Evolutionary conservation across 2,113 vertebrate species (phyloP), one percentile per base, ranked within the genome.

Genomic region (Marmota monax): DNA sequence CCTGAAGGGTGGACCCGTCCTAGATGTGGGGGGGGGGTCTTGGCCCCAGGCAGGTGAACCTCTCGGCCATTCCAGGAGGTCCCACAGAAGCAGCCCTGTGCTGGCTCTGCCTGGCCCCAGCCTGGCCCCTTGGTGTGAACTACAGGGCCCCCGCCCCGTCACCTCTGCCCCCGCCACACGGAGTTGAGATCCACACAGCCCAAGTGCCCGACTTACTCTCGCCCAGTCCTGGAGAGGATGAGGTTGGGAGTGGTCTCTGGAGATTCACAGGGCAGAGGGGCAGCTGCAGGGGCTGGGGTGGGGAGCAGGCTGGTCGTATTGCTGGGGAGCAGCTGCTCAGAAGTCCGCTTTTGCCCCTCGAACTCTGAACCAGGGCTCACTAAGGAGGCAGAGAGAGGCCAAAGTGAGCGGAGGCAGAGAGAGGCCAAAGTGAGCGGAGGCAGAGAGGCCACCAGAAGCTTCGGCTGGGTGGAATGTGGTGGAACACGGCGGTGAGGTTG

Each of bases 191-290:
- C 7, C 5, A 0, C n/a, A 7, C 69, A 0, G 27, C 74, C 87
- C 29, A 6, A 7, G 63, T 25, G 20, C 14, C 27, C 0, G 0
- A 97, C 98, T 98, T 96, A 98, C 98, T 98, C 97, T 70, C 98
- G 95, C 16, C 76, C 93, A 4, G 92, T 92, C 85, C 97, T 96
- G 95, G 39, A 94, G 82, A 95, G 92, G 42, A 97, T 78, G 85
- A 96, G 51, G 96, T 25, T n/a, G 5, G 77, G 7, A 42, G 72
- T 14, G 56, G 78, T 90, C 77, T 92, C 95, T 13, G 76, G 4
- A 0, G 42, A 48, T n/a, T 34, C 72, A 0, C 0, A 20, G 25
- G 73, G n/a, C 48, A 29, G 37, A 13, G 48, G 4, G 12, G 76
- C 76, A 9, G 76, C 86, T 7, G 39, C 78, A 20, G 87, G 32